phyloP scores from a whole-genome alignment of 30 jellyfish, hydroid and myxozoan genomes.

The Pelagia noctiluca region DNA sequence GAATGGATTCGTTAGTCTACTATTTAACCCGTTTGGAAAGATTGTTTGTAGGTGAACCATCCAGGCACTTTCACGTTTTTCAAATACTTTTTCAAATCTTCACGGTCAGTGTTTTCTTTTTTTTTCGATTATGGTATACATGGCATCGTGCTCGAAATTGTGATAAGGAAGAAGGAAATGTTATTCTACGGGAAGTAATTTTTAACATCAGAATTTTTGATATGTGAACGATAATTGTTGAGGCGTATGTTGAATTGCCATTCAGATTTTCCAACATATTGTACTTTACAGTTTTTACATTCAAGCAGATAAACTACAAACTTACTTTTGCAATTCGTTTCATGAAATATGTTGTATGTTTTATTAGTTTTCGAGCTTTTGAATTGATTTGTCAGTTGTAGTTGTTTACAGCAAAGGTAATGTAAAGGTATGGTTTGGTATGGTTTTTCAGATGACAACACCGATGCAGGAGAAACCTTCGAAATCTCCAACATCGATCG shows the following conservation, averaged over 20 bases:
- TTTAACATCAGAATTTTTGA: not conserved
- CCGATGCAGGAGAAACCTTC: too few relatives aligned
- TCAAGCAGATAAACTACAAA: constrained; percentile 5
- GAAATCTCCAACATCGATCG: too few relatives aligned
- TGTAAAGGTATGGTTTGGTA: too few relatives aligned
- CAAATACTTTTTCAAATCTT: constrained; percentile 3
- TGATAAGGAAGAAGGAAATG: constrained; percentile 12
- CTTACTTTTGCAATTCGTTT: not conserved
- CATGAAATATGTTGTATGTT: too few relatives aligned
- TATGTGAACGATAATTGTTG: constrained; percentile 14
- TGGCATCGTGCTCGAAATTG: constrained; percentile 20
- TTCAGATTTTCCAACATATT: not conserved
- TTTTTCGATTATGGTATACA: constrained; percentile 2
- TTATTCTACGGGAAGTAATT: constrained; percentile 20
- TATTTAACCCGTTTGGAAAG: constrained; percentile 28
- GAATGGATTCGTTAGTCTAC: constrained; percentile 21
- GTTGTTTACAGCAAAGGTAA: not conserved
- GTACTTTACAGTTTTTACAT: not conserved
- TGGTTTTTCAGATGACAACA: too few relatives aligned
- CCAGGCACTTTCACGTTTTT: constrained; percentile 31
- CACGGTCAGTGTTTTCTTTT: constrained; percentile 14
- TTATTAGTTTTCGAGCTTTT: not conserved
- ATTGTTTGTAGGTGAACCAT: constrained; percentile 14
- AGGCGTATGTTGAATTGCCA: constrained; percentile 12
- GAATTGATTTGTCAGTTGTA: not conserved